Base-by-base conservation (phyloP, 2,797 vertebrate genomes). In the Carduelis carduelis region DNA sequence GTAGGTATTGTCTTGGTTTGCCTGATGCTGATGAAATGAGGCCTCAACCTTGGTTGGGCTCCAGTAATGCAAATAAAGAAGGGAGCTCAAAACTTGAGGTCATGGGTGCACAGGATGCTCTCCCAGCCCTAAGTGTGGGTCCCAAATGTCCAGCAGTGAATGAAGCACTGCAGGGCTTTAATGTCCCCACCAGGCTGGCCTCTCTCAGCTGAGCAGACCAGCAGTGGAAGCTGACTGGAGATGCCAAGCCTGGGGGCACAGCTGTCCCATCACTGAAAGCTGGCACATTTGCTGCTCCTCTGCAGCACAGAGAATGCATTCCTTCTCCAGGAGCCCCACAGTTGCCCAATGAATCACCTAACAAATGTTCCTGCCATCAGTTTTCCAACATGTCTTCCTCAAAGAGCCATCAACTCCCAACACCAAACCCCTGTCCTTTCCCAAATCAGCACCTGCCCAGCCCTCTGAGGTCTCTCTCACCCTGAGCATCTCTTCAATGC, bases 61-160 rank as follows among this genome's bases (percentile, higher is more conserved):
- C 88, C 91, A 90, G 57, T 21, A 91, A 91, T 74, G 80, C 91
- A 95, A 96, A 96, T 90, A 82, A 83, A 87, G 74, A 75, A 64
- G 39, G 35, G 35, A 94, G 74, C 70, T 90, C 86, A 57, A 57
- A 87, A 80, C 34, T 46, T 28, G 57, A 85, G 93, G 92, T 97
- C 92, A 84, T 7, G 80, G 74, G 63, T 82, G 78, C 74, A 32
- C 21, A 43, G 0, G 2, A 46, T 2, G 5, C 46, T 82, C 52
- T 66, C 12, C 37, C 55, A 71, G 2, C 39, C 47, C 32, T 7
- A 35, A 78, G 12, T 3, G 2, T 1, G 3, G 37, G 69, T 83
- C 84, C 76, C 65, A 52, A 24, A 13, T 0, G 4, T 11, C 32
- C 2, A 8, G 61, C 53, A 89, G 26, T 0, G 6, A 61, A 39